These are phyloP conservation scores for Bombus waltoni DNA, from an alignment of 1,140 invertebrate species.

Conservation along the genomic window DNA sequence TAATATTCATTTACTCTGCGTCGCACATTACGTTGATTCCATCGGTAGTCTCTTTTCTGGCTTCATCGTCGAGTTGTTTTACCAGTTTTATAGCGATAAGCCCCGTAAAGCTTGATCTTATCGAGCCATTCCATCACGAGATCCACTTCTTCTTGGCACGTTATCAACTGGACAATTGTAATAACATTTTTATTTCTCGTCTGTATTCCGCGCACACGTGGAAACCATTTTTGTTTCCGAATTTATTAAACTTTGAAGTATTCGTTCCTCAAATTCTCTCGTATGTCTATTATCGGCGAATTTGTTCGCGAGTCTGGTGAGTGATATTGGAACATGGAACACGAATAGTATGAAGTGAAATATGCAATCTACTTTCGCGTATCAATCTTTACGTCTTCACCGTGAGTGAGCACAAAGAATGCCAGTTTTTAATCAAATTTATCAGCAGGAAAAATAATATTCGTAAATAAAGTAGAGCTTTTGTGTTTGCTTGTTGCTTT, in stretches of 20 bases:
- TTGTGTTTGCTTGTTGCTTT: no score
- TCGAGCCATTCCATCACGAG: background rate
- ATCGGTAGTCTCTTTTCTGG: background rate
- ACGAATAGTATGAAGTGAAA: no score
- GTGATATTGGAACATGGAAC: no score
- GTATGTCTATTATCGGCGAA: background rate
- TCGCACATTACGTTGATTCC: no score
- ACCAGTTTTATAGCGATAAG: background rate
- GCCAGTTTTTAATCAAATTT: background rate
- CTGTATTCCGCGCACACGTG: background rate
- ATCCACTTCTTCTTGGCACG: background rate
- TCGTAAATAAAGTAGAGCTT: background rate
- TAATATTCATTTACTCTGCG: conserved; percentile 5
- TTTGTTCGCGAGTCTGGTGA: no score
- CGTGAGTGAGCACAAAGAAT: no score
- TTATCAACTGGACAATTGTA: background rate
- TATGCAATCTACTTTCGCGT: background rate
- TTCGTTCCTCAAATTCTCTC: background rate
- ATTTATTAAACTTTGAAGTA: background rate
- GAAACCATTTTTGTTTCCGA: background rate
- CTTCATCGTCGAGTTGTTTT: background rate
- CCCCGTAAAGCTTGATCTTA: conserved; percentile 1
- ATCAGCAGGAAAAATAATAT: background rate
- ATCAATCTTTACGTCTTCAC: background rate
- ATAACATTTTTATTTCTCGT: conserved; percentile 4